Base-by-base conservation (phyloP, 2,888 invertebrate species). In the Eupithecia abbreviata region DNA sequence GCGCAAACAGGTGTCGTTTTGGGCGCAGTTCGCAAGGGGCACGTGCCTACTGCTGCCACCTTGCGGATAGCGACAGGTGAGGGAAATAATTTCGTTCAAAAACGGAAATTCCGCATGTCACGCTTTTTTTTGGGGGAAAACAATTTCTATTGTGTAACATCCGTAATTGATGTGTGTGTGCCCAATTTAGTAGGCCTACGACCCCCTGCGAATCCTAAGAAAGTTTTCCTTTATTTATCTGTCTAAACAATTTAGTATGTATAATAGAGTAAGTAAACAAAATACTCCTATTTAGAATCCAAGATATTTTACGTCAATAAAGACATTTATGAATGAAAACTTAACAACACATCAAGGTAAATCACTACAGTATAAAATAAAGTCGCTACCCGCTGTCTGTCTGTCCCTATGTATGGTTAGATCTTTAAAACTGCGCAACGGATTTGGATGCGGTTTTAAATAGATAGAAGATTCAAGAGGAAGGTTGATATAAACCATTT, bases 81-180 rank as follows among this genome's bases (percentile, higher is more conserved):
- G 82, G 83, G 80, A 79, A 74, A 81, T 76, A 74, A 77, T 65
- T 74, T 75, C 75, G 82, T 84, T 85, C 83, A 82, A 85, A 90
- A 92, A 92, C 92, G 91, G 90, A 90, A 89, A 90, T 89, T 90
- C 89, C 87, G 87, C 88, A 87, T 90, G 90, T 83, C 84, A 84
- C 78, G 78, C 72, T 68, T 79, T 77, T 77, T 70, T 80, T 65
- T 13, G 69, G 71, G 62, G 51, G 62, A 55, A 43, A 70, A 71
- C 55, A 71, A 42, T 65, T 58, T 58, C 43, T 71, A 77, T 77
- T 72, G 67, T 67, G 30, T 67, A 42, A 69, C 51, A 42, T 15
- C 42, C 13, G 41, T 15, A 66, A 66, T 41, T 42, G 12, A 30
- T 18, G 9, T 18, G 15, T 51, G 18, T 62, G 62, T 62, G 62